phyloP scores from a whole-genome alignment of 2,888 invertebrate species.

The Tetropium fuscum region DNA sequence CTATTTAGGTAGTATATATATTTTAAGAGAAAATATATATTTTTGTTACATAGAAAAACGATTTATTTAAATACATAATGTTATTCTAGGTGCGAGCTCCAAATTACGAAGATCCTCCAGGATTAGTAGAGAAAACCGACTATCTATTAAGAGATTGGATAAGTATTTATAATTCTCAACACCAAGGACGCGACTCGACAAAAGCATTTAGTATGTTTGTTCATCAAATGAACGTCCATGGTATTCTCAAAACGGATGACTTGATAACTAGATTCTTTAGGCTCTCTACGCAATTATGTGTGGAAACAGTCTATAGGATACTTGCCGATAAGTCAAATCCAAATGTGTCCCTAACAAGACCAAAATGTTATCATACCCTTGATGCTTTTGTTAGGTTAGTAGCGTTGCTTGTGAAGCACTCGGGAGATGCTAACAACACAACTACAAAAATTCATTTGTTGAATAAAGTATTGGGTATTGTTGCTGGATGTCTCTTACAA shows the following conservation, averaged over 20 bases:
- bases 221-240: slow-evolving; percentile 95
- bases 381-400: slow-evolving; percentile 96
- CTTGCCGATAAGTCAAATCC: slow-evolving; percentile 78
- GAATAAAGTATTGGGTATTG: slow-evolving; percentile 90
- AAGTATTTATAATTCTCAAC: slow-evolving; percentile 80
- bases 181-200: slow-evolving; percentile 83
- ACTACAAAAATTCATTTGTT: slow-evolving; percentile 97
- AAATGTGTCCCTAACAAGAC: slow-evolving; percentile 73
- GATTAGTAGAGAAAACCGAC: slow-evolving; percentile 95
- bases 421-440: slow-evolving; percentile 90
- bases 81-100: slow-evolving; percentile 78
- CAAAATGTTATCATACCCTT: slow-evolving; percentile 94
- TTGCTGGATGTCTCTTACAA: slow-evolving; percentile 94
- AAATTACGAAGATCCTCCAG: slow-evolving; percentile 94
- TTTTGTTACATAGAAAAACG: no score
- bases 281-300: slow-evolving; percentile 95
- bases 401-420: slow-evolving; percentile 93
- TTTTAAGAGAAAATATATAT: no score
- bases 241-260: slow-evolving; percentile 97
- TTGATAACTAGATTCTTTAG: slow-evolving; percentile 97
- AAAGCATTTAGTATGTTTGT: slow-evolving; percentile 96
- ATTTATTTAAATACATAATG: no score
- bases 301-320: slow-evolving; percentile 91
- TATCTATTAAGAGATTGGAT: slow-evolving; percentile 96
- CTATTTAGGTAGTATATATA: no score